These are phyloP conservation scores for Pogonomyrmex barbatus DNA, from an alignment of 1,140 invertebrate genomes.

Conservation along the genomic window DNA sequence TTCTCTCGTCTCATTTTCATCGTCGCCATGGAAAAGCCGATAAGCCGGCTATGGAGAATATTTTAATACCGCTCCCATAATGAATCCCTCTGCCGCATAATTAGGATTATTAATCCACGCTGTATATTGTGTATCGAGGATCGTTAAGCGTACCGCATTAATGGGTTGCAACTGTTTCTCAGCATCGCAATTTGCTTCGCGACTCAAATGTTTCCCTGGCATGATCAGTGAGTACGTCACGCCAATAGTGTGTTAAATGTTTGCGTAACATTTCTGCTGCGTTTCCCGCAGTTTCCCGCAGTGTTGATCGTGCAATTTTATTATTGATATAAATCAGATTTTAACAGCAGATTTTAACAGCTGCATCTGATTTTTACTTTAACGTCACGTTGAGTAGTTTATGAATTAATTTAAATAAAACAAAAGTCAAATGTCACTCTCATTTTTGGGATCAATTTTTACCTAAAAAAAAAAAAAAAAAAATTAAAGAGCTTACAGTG, in stretches of 20 bases:
- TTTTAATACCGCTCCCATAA: slow-evolving; percentile 58
- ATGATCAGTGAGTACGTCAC: not conserved
- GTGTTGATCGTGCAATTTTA: not conserved
- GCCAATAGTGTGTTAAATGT: not conserved
- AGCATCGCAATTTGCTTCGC: not conserved
- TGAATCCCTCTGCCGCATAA: slow-evolving; percentile 36
- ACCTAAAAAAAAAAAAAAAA: not conserved
- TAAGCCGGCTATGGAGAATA: slow-evolving; percentile 24
- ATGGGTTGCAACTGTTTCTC: slow-evolving; percentile 2
- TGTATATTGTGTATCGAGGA: not conserved
- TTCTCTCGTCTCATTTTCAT: not conserved
- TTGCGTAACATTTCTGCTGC: not conserved
- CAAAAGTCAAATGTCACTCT: not conserved
- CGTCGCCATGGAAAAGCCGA: not conserved
- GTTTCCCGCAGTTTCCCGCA: not conserved
- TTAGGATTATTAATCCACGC: slow-evolving; percentile 36
- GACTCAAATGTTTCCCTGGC: slow-evolving; percentile 8
- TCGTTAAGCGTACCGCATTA: not conserved
- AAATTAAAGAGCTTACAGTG: not conserved
- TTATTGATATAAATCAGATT: not conserved
- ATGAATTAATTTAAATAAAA: not conserved
- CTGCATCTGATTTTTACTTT: not conserved
- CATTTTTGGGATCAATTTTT: not conserved
- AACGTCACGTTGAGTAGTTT: not conserved
- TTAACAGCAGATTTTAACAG: slow-evolving; percentile 24